Evolutionary conservation across 1,140 invertebrate species (phyloP).

Genomic region (Tetranychus cinnabarinus): DNA sequence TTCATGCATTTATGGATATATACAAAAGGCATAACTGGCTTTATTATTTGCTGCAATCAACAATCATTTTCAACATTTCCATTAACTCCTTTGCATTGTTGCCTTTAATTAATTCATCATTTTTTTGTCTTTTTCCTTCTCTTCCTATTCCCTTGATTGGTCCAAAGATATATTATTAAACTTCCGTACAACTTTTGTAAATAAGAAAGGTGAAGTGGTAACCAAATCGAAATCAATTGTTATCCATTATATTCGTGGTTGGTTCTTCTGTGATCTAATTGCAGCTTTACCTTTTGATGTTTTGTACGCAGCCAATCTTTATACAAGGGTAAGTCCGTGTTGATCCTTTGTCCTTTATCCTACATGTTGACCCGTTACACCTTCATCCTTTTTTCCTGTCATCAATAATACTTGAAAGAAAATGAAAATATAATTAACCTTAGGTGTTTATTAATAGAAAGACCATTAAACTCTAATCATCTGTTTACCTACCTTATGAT

Average conservation of each 20-base stretch:
- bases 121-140: not conserved
- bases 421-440: too few species aligned
- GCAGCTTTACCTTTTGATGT: conserved; percentile 90
- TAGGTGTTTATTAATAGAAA: too few species aligned
- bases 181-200: conserved; percentile 95
- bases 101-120: not conserved
- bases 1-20: too few species aligned
- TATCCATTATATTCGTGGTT: conserved; percentile 64
- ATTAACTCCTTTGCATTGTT: too few species aligned
- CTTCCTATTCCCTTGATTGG: conserved; percentile 14
- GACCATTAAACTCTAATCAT: too few species aligned
- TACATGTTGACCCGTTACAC: too few species aligned
- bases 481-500: too few species aligned
- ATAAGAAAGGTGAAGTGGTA: conserved; percentile 92
- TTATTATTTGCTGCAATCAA: too few species aligned
- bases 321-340: conserved; percentile 42
- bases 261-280: conserved; percentile 83
- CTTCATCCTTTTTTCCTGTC: too few species aligned
- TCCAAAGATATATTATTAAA: conserved; percentile 81
- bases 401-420: too few species aligned
- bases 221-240: conserved; percentile 68
- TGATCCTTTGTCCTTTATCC: not conserved
- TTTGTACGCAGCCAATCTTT: conserved; percentile 60
- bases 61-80: too few species aligned
- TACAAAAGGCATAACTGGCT: too few species aligned